These are phyloP conservation scores for Melanotus villosus DNA, from an alignment of 2,888 invertebrate species.

Conservation along the genomic window DNA sequence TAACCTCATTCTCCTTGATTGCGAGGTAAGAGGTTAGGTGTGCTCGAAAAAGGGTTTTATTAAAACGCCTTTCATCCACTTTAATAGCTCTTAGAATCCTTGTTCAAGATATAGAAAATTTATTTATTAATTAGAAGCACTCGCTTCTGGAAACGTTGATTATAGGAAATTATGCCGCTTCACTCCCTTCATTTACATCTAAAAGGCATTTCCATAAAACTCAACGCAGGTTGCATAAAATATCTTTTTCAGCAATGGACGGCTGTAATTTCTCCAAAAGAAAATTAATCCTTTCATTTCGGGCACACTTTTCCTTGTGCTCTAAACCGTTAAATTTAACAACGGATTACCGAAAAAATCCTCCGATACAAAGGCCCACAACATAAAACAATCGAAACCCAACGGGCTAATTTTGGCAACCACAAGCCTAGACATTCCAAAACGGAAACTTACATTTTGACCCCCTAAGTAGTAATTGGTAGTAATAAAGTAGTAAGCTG, in stretches of 20 bases:
- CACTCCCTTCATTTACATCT: slow-evolving; percentile 47
- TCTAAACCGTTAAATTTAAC: slow-evolving; percentile 21
- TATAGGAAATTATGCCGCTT: slow-evolving; percentile 51
- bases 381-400: no score
- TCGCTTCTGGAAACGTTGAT: slow-evolving; percentile 51
- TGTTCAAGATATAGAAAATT: slow-evolving; percentile 53
- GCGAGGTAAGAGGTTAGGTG: slow-evolving; percentile 58
- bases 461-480: no score
- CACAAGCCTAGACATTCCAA: no score
- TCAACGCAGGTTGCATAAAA: slow-evolving; percentile 43
- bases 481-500: no score
- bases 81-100: slow-evolving; percentile 56
- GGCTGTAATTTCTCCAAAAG: slow-evolving; percentile 37
- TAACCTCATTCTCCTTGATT: slow-evolving; percentile 62
- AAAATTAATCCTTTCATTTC: slow-evolving; percentile 40
- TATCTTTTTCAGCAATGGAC: slow-evolving; percentile 42
- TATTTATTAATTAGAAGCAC: slow-evolving; percentile 57
- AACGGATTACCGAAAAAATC: slow-evolving; percentile 12
- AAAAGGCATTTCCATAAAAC: slow-evolving; percentile 47
- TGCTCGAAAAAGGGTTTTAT: slow-evolving; percentile 59
- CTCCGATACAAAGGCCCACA: no score
- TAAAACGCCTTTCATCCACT: slow-evolving; percentile 59
- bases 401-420: no score
- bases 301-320: slow-evolving; percentile 18
- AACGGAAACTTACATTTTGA: no score